Evolutionary conservation across 2,113 vertebrate genomes (phyloP).

Genomic region (Amazona vittata): DNA sequence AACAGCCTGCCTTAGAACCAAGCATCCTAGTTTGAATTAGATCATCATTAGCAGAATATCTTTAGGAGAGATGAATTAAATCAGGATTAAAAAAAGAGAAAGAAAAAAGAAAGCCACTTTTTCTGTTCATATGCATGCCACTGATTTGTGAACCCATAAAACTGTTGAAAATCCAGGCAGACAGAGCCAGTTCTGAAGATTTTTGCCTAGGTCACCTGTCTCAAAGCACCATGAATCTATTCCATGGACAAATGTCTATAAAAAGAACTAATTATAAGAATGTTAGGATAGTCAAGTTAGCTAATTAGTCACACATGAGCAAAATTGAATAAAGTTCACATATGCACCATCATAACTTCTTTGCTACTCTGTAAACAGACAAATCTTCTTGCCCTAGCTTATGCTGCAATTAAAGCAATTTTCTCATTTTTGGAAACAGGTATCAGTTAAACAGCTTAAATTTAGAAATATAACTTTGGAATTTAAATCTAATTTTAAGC

Average conservation of each 20-base stretch:
- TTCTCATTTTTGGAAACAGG: background rate
- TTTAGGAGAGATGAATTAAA: background rate
- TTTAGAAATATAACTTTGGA: background rate
- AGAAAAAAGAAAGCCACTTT: background rate
- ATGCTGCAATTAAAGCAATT: background rate
- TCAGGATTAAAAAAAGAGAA: background rate
- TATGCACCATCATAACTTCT: background rate
- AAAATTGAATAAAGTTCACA: background rate
- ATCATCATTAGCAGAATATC: background rate
- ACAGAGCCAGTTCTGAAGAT: background rate
- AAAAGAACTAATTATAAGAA: background rate
- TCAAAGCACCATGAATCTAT: background rate
- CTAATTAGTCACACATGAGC: background rate
- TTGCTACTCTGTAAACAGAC: background rate
- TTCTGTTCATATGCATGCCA: background rate
- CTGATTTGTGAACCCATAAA: background rate
- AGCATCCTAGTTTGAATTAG: background rate
- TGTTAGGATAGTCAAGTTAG: background rate
- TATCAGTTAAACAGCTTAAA: background rate
- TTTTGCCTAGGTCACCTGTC: background rate
- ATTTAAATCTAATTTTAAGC: background rate
- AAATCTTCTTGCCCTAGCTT: background rate
- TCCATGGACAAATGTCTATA: background rate
- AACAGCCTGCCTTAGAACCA: background rate
- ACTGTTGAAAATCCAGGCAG: background rate